phyloP scores from a whole-genome alignment of 1,140 invertebrate species.

The Drosophila lacertosa region DNA sequence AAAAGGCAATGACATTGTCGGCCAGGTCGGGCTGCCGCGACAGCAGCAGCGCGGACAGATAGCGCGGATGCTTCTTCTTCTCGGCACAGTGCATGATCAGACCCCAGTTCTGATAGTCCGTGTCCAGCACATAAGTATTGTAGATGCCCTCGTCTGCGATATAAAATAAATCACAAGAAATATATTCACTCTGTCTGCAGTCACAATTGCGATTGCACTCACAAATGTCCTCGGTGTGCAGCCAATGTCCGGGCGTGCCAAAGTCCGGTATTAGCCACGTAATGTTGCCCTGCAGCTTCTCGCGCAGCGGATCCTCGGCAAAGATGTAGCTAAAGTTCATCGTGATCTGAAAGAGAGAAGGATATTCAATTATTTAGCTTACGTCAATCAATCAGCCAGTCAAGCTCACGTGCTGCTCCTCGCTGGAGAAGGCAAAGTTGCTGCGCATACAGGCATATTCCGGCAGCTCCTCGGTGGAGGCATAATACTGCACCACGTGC shows the following conservation, averaged over 20 bases:
- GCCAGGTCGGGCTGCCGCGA: conserved; percentile 87
- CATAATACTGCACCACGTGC: conserved; percentile 94
- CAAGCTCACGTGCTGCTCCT: conserved; percentile 73
- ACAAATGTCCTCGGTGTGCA: conserved; percentile 93
- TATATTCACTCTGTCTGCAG: background rate
- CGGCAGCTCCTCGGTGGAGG: conserved; percentile 92
- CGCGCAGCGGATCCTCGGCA: conserved; percentile 91
- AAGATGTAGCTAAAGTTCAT: conserved; percentile 95
- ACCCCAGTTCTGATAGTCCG: conserved; percentile 92
- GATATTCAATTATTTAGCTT: too few species aligned
- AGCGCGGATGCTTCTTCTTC: conserved; percentile 90
- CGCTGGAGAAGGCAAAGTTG: conserved; percentile 86
- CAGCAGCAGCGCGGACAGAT: conserved; percentile 93
- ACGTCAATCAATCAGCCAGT: background rate
- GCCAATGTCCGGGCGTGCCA: conserved; percentile 91
- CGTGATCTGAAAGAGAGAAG: conserved; percentile 85
- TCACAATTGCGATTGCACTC: conserved; percentile 76
- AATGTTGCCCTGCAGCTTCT: conserved; percentile 91
- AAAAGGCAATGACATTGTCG: conserved; percentile 85
- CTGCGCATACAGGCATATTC: conserved; percentile 93
- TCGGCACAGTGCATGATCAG: conserved; percentile 93
- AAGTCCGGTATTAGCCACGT: conserved; percentile 92
- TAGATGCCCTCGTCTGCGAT: conserved; percentile 93
- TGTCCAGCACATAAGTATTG: conserved; percentile 93
- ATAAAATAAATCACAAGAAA: background rate